These are phyloP conservation scores for Atta texana DNA, from an alignment of 1,140 invertebrate species.

Conservation along the genomic window DNA sequence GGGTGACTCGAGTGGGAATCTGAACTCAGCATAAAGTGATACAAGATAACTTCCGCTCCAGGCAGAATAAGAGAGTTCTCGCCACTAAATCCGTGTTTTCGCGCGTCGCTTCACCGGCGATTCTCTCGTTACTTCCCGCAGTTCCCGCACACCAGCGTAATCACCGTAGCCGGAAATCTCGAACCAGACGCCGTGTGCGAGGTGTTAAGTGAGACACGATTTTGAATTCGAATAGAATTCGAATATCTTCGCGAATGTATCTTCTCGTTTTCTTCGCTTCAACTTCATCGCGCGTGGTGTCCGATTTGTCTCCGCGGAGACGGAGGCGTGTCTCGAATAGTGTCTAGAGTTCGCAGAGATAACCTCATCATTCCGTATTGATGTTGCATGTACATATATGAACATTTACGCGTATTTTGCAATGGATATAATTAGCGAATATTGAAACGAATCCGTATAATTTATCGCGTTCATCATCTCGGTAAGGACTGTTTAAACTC, in stretches of 20 bases:
- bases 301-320: background rate
- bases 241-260: slow-evolving; percentile 50
- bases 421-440: slow-evolving; percentile 1
- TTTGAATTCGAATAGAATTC: slow-evolving; percentile 74
- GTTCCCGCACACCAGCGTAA: background rate
- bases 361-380: slow-evolving; percentile 32
- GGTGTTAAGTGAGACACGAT: slow-evolving; percentile 50
- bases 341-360: background rate
- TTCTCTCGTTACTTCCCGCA: background rate
- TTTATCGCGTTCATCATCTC: background rate
- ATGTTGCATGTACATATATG: background rate
- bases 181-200: slow-evolving; percentile 69
- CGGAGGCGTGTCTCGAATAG: too few species aligned
- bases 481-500: background rate
- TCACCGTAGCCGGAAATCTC: slow-evolving; percentile 52
- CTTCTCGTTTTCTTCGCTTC: background rate
- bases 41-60: too few species aligned
- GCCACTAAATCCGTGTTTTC: background rate
- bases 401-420: background rate
- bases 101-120: background rate
- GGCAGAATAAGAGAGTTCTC: too few species aligned
- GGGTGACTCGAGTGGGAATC: too few species aligned
- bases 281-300: too few species aligned
- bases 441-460: background rate
- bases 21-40: too few species aligned